Evolutionary conservation across 2,113 vertebrate species (phyloP), one percentile per base, ranked within the genome.

Genomic region (Cranoglanis bouderius): DNA sequence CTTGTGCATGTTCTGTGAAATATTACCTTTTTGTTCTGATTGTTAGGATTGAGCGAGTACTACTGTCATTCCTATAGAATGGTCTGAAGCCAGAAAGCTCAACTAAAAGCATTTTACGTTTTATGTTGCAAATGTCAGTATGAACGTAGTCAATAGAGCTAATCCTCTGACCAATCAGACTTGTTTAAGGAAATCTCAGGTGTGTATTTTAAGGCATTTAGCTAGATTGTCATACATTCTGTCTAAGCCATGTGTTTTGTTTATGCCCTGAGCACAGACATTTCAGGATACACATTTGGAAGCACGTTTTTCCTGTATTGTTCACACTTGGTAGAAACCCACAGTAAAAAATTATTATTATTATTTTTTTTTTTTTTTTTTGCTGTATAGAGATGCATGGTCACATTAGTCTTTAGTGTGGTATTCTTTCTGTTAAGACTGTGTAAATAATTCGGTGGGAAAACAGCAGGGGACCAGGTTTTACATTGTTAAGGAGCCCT

Each of bases 1-100:
- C 85, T 82, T 88, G 87, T 88, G 87, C 84, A 88, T 84, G 87
- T 75, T 46, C 78, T 81, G 43, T 84, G 84, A 86, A 80, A 63
- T 84, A 67, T 65, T 90, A 81, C 63, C 61, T 65, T 87, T 87
- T 77, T 61, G 35, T 75, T 53, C 14, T 12, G 0, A 78, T 67
- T 87, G 40, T 72, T 55, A 80, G 53, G 38, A 59, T 87, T 43
- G 49, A 85, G 51, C 26, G 57, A 85, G 32, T 51, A 88, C 43
- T 85, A 72, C 83, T 32, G 83, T 85, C 32, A 35, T 84, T 87
- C 77, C 74, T 87, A 80, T 10, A 49, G 24, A 55, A 49, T 65
- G 59, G 59, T 26, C n/a, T 51, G 35, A 80, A 43, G 29, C 29
- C 70, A 75, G 86, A 51, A 61, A 29, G 77, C 49, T 85, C 38